Evolutionary conservation across 2,888 invertebrate species (phyloP), one percentile per base, ranked within the genome.

Genomic region (Amphimallon solstitiale): DNA sequence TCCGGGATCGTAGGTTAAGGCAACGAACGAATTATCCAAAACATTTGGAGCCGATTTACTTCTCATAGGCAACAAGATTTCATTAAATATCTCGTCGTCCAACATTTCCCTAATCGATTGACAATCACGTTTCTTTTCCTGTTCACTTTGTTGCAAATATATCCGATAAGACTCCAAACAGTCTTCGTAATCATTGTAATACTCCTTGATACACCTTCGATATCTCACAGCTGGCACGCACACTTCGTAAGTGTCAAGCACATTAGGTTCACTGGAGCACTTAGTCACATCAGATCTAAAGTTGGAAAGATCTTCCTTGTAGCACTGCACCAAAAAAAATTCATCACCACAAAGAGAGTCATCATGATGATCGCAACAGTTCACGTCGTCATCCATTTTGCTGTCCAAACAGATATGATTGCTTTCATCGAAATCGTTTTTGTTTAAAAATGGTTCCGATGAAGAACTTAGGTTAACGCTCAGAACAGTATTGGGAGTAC

Each of bases 141-240:
- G 65, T 54, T 56, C 51, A 10, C 52, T 56, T 23, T 63, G 46
- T 45, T 64, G 54, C 29, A 45, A 35, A 21, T 66, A 67, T 38
- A 56, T 46, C 59, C 63, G 34, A 15, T 67, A 67, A 10, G 67
- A 67, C 45, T 67, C 67, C 51, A 88, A 79, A 71, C 88, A 88
- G 71, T 88, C 87, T 56, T 85, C 87, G 78, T 88, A 87, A 70
- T 87, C 89, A 78, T 88, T 89, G 78, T 88, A 89, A 72, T 88
- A 88, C 77, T 88, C 88, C 29, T 86, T 83, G 71, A 83, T 73
- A 63, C 78, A 78, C 68, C 76, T 78, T 43, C 78, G 75, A 67
- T 77, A 80, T 46, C 48, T 65, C 9, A 59, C 60, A 14, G 63
- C 14, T 10, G 68, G 48, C 6, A 49, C 52, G 43, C 56, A 59